A percentile compares a stretch with the other conserved stretches of the same genome.
phyloP scores from a whole-genome alignment of 1,140 invertebrate genomes.

The Trichonephila clavipes region DNA sequence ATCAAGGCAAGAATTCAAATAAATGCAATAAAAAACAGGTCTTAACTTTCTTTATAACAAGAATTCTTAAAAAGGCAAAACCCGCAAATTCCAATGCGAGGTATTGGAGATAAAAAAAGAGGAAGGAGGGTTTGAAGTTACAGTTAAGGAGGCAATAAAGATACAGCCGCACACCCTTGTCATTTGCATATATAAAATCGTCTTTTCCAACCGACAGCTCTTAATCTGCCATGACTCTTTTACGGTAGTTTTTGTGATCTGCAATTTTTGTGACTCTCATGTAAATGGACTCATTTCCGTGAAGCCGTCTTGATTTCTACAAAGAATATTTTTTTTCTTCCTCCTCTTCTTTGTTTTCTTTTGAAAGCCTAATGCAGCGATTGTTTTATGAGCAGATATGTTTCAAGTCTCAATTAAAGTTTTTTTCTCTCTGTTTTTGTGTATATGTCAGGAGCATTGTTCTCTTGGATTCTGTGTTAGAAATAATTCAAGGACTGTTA shows the following conservation, averaged over 20 bases:
- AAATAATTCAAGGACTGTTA: too few species aligned
- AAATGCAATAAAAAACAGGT: slow-evolving; percentile 42
- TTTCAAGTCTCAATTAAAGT: slow-evolving; percentile 19
- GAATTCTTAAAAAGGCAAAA: slow-evolving; percentile 55
- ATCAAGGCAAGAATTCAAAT: slow-evolving; percentile 49
- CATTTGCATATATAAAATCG: slow-evolving; percentile 55
- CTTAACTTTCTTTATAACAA: slow-evolving; percentile 43
- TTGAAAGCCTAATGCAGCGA: neutral
- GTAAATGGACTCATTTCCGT: slow-evolving; percentile 50
- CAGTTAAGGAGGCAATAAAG: slow-evolving; percentile 58
- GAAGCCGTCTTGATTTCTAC: slow-evolving; percentile 35
- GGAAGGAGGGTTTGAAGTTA: slow-evolving; percentile 5
- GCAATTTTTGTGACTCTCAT: slow-evolving; percentile 54
- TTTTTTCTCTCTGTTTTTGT: neutral
- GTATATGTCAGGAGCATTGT: too few species aligned
- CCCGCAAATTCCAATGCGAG: slow-evolving; percentile 34
- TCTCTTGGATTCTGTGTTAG: too few species aligned
- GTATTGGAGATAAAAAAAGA: slow-evolving; percentile 11
- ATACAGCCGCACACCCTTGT: slow-evolving; percentile 40
- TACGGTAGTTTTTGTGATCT: slow-evolving; percentile 52
- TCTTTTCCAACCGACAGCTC: slow-evolving; percentile 37
- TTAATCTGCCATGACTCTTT: slow-evolving; percentile 58
- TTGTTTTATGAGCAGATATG: slow-evolving; percentile 33
- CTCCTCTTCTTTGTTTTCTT: neutral
- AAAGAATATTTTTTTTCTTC: neutral